A percentile compares a stretch with the other conserved stretches of the same genome.
Conservation (phyloP, 2,888 invertebrate species). For the Resseliella maxima region DNA sequence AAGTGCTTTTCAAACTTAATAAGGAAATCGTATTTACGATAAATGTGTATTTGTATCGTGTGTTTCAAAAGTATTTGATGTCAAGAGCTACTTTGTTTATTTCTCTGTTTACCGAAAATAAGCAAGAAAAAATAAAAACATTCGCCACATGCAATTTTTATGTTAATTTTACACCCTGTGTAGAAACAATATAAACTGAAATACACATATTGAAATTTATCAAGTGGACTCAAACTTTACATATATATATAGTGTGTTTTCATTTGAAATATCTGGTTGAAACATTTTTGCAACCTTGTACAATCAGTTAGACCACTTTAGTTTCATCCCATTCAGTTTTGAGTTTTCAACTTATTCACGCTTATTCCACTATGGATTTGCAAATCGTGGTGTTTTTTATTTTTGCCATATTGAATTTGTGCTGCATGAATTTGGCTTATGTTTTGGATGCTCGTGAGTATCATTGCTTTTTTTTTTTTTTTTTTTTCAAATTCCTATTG, state of each 20-base stretch:
- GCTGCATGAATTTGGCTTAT: neutral
- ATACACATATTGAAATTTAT: neutral
- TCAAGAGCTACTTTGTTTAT: slow-evolving; percentile 40
- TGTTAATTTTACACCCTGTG: neutral
- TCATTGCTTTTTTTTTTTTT: slow-evolving; percentile 14
- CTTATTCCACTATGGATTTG: neutral
- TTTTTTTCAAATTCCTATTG: neutral
- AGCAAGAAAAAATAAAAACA: neutral
- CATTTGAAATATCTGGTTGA: slow-evolving; percentile 5
- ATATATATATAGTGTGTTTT: neutral
- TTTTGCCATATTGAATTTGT: neutral
- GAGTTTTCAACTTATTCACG: neutral
- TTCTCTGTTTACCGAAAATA: neutral
- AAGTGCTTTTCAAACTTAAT: neutral
- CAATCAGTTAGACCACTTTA: slow-evolving; percentile 4
- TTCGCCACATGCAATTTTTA: neutral
- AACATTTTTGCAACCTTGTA: slow-evolving; percentile 33
- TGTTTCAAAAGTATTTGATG: neutral
- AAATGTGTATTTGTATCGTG: neutral
- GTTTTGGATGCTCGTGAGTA: slow-evolving; percentile 29
- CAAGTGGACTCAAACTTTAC: neutral
- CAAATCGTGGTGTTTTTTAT: neutral
- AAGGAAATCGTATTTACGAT: slow-evolving; percentile 22
- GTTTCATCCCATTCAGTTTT: neutral
- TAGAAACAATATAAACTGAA: neutral